Conservation (phyloP, 2,888 invertebrate species). For the Lutraria lutraria region DNA sequence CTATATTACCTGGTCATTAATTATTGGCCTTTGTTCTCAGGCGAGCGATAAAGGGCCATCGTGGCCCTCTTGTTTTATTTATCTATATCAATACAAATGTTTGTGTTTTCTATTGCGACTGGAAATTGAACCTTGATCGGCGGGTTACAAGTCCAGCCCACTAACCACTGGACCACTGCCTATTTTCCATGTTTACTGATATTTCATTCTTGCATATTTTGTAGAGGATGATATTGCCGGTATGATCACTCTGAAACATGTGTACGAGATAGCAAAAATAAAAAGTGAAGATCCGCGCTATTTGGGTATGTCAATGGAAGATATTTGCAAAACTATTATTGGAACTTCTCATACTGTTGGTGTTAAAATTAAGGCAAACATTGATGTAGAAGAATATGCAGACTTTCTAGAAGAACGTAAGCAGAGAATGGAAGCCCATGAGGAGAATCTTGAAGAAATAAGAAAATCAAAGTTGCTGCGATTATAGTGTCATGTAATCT, state of each 20-base stretch:
- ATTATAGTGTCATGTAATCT: constrained; percentile 43
- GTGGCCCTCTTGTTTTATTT: too few species aligned
- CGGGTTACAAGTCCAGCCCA: too few species aligned
- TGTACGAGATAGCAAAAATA: constrained; percentile 99
- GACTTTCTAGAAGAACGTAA: constrained; percentile 92
- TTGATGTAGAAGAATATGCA: constrained; percentile 93
- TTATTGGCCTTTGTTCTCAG: too few species aligned
- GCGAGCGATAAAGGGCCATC: too few species aligned
- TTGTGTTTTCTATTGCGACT: too few species aligned
- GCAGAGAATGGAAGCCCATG: constrained; percentile 91
- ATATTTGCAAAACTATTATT: constrained; percentile 92
- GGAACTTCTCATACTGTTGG: constrained; percentile 93
- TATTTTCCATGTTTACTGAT: too few species aligned
- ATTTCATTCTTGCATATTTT: not conserved
- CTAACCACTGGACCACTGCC: too few species aligned
- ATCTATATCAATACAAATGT: too few species aligned
- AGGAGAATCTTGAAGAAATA: constrained; percentile 92
- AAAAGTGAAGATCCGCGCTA: constrained; percentile 93
- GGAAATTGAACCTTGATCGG: too few species aligned
- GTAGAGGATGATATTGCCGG: constrained; percentile 93
- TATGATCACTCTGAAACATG: constrained; percentile 96
- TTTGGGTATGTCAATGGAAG: constrained; percentile 78
- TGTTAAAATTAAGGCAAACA: constrained; percentile 92
- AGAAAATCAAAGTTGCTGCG: constrained; percentile 96
- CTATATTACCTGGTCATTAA: too few species aligned